phyloP scores from a whole-genome alignment of 2,888 invertebrate genomes.

The Andrena trimmerana region DNA sequence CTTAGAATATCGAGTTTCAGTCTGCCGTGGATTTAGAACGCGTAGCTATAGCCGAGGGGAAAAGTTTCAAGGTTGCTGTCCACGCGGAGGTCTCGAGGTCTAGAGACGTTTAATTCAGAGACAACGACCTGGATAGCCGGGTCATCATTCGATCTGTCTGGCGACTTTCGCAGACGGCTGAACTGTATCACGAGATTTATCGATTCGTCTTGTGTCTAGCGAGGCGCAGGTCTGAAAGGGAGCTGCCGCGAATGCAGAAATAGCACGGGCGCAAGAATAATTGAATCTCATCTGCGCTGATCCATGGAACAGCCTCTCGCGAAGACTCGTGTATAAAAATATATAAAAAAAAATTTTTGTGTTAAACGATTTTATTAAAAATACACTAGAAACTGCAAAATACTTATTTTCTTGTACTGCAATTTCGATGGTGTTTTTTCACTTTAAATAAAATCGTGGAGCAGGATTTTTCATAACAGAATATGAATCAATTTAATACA shows the following conservation, averaged over 20 bases:
- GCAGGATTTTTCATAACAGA: no score
- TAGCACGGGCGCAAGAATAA: slow-evolving; percentile 27
- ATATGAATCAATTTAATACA: no score
- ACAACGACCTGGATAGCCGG: slow-evolving; percentile 30
- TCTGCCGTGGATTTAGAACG: no score
- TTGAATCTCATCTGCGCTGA: slow-evolving; percentile 8
- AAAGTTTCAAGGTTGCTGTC: slow-evolving; percentile 1
- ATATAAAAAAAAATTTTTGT: no score
- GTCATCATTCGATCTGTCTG: slow-evolving; percentile 38
- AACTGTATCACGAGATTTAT: slow-evolving; percentile 46
- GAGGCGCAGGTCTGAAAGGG: slow-evolving; percentile 24
- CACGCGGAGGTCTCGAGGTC: neutral
- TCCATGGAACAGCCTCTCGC: neutral
- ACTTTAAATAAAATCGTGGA: no score
- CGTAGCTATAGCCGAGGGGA: no score
- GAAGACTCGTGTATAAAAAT: no score
- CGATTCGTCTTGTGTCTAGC: slow-evolving; percentile 41
- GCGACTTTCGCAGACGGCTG: slow-evolving; percentile 22
- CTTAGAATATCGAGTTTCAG: no score
- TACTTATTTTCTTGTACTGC: no score
- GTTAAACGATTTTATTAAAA: no score
- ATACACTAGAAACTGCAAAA: no score
- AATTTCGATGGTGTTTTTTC: no score
- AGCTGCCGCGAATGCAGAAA: slow-evolving; percentile 34
- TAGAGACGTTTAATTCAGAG: slow-evolving; percentile 16